Evolutionary conservation across 2,113 vertebrate genomes (phyloP).

Genomic region (Garra rufa): DNA sequence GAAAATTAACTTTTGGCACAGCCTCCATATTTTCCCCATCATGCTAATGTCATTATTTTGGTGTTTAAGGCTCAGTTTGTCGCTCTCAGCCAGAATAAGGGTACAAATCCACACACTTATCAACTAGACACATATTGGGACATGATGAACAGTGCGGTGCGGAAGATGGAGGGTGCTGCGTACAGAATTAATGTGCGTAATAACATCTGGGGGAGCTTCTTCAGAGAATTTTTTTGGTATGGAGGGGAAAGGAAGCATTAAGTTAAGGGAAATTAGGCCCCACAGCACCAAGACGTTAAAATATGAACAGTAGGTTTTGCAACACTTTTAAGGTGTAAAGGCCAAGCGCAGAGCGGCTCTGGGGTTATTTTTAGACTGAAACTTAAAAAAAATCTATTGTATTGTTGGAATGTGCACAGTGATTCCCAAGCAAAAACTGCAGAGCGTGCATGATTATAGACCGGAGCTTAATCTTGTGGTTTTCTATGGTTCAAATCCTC

Average conservation of each 20-base stretch:
- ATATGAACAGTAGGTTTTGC: neutral
- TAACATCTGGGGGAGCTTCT: constrained; percentile 48
- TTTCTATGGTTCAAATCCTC: constrained; percentile 47
- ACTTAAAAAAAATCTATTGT: constrained; percentile 27
- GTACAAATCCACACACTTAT: constrained; percentile 54
- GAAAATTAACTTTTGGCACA: neutral
- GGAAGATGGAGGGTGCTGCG: constrained; percentile 49
- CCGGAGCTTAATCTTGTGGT: constrained; percentile 45
- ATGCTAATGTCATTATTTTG: constrained; percentile 22
- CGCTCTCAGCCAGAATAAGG: constrained; percentile 34
- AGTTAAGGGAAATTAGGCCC: neutral
- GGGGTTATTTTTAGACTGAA: constrained; percentile 13
- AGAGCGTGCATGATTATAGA: constrained; percentile 45
- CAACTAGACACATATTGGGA: constrained; percentile 52
- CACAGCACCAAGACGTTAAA: constrained; percentile 11
- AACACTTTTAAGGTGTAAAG: constrained; percentile 1
- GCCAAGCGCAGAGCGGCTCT: neutral
- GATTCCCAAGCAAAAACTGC: constrained; percentile 45
- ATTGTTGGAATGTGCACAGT: constrained; percentile 28
- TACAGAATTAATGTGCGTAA: constrained; percentile 53
- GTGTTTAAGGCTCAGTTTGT: neutral
- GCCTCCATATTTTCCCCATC: neutral
- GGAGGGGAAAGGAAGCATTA: constrained; percentile 24
- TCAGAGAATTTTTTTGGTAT: constrained; percentile 42
- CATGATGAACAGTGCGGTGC: constrained; percentile 47